Evolutionary conservation across 2,888 invertebrate genomes (phyloP), one percentile per base, ranked within the genome.

Genomic region (Callinectes sapidus): DNA sequence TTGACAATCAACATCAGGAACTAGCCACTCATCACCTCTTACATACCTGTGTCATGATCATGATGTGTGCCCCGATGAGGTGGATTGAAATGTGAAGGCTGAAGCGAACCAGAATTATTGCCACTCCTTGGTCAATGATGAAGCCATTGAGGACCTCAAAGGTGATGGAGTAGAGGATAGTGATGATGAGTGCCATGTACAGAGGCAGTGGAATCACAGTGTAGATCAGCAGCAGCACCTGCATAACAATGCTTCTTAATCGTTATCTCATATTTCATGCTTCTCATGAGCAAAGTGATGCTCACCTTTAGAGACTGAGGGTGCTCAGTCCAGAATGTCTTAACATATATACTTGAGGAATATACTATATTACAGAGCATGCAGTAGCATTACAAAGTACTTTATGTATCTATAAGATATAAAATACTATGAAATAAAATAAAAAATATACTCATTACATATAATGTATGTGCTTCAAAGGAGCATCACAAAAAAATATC

Each of bases 181-280:
- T 98, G 95, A 98, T 97, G 88, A 97, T 96, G 93, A 98, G 97
- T 95, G 98, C 98, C 95, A 97, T 96, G 96, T 98, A 99, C 88
- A 99, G 96, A 92, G 98, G 98, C 96, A 99, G 96, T 48, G 99
- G 99, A 95, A 99, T 97, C 95, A 99, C 97, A 77, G 99, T 99
- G 96, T 99, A 99, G 95, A 99, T 97, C 95, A 99, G 96, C 95
- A 99, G 96, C 91, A 99, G 96, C 95, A 98, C 97, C 96, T 98
- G 98, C 93, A 81, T 13, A 16, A 81, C 32, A 81, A 32, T 32
- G 18, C 2, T 3, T 16, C 16, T 35, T 81, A 14, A 81, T 81
- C 81, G 16, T 16, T 8, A 13, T 61, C 3, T 61, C 18, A 61
- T 23, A 5, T 23, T 18, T 61, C 3, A 23, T 16, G 2, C 61